Evolutionary conservation across 2,888 invertebrate genomes (phyloP).

Genomic region (Tolmerus cingulatus): DNA sequence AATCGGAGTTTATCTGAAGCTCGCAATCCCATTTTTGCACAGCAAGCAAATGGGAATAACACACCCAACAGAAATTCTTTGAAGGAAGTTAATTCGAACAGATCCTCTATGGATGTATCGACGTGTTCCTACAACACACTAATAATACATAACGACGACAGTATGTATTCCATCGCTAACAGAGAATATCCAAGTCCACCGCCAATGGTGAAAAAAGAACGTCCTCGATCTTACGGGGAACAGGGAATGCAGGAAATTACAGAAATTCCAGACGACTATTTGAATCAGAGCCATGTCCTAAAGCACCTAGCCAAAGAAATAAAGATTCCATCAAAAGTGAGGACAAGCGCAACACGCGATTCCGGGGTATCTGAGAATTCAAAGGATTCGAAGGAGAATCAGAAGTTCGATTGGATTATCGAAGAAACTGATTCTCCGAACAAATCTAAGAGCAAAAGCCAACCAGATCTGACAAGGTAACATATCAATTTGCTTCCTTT

Average conservation of each 20-base stretch:
- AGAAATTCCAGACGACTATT: conserved; percentile 84
- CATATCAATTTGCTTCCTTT: background rate
- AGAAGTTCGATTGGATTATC: conserved; percentile 49
- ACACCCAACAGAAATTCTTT: conserved; percentile 71
- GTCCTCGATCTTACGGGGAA: conserved; percentile 51
- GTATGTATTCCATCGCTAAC: conserved; percentile 47
- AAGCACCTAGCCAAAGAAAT: conserved; percentile 85
- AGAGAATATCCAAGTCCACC: conserved; percentile 49
- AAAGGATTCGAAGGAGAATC: conserved; percentile 49
- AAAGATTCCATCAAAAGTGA: conserved; percentile 55
- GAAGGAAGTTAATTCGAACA: conserved; percentile 69
- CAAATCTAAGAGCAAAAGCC: conserved; percentile 52
- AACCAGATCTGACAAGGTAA: conserved; percentile 52
- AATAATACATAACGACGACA: conserved; percentile 76
- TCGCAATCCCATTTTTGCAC: conserved; percentile 48
- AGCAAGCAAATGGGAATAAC: conserved; percentile 41
- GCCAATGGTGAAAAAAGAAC: conserved; percentile 49
- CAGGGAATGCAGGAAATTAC: conserved; percentile 73
- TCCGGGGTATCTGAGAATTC: conserved; percentile 52
- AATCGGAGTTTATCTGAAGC: conserved; percentile 51
- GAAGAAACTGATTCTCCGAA: conserved; percentile 47
- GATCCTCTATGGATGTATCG: conserved; percentile 75
- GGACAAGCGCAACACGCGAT: conserved; percentile 49
- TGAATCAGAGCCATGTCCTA: conserved; percentile 82
- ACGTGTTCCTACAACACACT: conserved; percentile 84